Conservation (phyloP, 2,113 vertebrate species). For the Rhegmatorhina hoffmannsi region DNA sequence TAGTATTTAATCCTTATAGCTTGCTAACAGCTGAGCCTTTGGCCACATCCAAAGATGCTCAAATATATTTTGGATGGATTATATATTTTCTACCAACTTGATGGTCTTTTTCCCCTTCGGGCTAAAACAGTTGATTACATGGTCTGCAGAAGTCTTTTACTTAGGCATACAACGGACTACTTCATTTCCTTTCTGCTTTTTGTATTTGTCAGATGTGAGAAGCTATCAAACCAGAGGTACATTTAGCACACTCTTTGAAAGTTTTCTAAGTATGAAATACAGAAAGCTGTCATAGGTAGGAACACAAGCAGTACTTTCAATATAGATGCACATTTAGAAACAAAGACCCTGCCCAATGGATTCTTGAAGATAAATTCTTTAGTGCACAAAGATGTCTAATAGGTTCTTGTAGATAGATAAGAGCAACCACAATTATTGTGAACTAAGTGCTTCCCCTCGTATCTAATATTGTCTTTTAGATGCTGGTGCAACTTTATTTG, state of each 20-base stretch:
- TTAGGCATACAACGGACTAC: too few relatives aligned
- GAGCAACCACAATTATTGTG: background rate
- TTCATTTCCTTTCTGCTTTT: background rate
- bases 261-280: background rate
- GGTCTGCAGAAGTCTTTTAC: background rate
- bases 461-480: background rate
- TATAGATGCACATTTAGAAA: background rate
- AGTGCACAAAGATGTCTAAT: background rate
- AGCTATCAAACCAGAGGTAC: background rate
- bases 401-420: background rate
- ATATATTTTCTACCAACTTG: background rate
- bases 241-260: background rate
- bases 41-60: background rate
- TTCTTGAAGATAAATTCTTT: conserved; percentile 1
- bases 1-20: background rate
- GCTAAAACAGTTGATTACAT: background rate
- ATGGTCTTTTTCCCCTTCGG: background rate
- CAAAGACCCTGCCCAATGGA: background rate
- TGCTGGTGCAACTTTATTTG: background rate
- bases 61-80: background rate
- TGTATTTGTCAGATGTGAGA: background rate
- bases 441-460: background rate
- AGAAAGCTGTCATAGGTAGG: background rate
- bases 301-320: background rate
- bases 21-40: background rate